Percentiles rank a stretch among this genome's conserved stretches.
phyloP scores from a whole-genome alignment of 2,113 vertebrate species.

The Bettongia penicillata region DNA sequence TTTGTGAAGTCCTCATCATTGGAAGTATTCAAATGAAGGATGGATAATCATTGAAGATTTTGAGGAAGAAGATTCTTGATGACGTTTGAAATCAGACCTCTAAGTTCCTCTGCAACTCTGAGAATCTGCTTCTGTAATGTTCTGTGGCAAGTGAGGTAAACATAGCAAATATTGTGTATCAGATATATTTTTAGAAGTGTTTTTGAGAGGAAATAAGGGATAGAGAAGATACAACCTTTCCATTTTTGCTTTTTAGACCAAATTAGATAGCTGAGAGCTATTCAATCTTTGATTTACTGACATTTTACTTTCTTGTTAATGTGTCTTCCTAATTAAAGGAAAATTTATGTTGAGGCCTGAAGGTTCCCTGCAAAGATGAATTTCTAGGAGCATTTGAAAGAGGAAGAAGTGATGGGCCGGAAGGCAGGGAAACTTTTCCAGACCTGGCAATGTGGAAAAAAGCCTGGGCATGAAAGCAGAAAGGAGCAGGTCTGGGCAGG shows the following conservation, averaged over 20 bases:
- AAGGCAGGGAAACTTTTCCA: constrained; percentile 47
- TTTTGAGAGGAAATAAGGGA: constrained; percentile 41
- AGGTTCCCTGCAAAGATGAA: not conserved
- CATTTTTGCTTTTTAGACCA: constrained; percentile 48
- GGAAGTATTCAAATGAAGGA: not conserved
- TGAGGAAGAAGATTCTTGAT: not conserved
- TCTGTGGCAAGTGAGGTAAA: constrained; percentile 17
- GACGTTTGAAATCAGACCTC: not conserved
- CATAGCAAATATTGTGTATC: not conserved
- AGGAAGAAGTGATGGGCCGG: constrained; percentile 13
- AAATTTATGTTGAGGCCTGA: constrained; percentile 38
- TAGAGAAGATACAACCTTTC: constrained; percentile 20
- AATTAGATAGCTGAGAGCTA: constrained; percentile 24
- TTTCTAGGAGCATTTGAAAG: not conserved
- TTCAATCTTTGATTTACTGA: not conserved
- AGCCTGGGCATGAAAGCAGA: not conserved
- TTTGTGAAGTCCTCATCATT: not conserved
- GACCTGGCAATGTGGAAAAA: constrained; percentile 3
- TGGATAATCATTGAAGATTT: not conserved
- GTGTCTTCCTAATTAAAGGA: not conserved
- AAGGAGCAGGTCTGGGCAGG: not conserved
- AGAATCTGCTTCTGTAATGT: not conserved
- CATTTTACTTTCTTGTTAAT: not conserved
- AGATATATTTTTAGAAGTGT: constrained; percentile 18
- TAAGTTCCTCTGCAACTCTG: not conserved